These are phyloP conservation scores for Hystrix brachyura DNA, from an alignment of 2,113 vertebrate species.

Conservation along the genomic window DNA sequence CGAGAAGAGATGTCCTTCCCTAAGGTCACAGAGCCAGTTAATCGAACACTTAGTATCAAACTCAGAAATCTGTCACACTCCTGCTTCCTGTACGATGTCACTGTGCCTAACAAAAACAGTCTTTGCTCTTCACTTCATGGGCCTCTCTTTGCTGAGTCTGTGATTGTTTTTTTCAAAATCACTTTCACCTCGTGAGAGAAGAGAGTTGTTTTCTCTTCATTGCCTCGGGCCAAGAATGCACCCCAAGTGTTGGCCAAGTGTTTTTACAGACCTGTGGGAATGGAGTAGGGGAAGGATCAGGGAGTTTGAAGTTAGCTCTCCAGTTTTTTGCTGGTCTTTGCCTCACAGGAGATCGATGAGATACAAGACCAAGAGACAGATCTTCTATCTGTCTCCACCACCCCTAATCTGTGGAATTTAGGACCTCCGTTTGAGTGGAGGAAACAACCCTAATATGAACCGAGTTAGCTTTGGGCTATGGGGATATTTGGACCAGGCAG, in stretches of 20 bases:
- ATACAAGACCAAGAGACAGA: neutral
- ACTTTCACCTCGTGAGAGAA: conserved; percentile 48
- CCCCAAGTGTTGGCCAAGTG: neutral
- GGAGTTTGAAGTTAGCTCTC: neutral
- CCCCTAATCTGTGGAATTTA: neutral
- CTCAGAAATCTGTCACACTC: neutral
- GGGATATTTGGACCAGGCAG: neutral
- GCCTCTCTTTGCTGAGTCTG: neutral
- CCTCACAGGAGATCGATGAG: conserved; percentile 2
- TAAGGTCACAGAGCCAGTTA: neutral
- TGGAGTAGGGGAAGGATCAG: neutral
- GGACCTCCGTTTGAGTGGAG: conserved; percentile 11
- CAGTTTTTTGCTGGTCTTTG: neutral
- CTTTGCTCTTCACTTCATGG: neutral
- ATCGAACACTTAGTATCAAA: neutral
- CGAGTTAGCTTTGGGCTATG: neutral
- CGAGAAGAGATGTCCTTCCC: neutral
- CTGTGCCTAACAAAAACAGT: neutral
- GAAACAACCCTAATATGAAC: conserved; percentile 21
- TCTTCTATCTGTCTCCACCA: neutral
- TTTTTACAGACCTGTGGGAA: conserved; percentile 33
- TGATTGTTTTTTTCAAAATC: conserved; percentile 39
- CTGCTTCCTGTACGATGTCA: neutral
- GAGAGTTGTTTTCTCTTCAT: conserved; percentile 37
- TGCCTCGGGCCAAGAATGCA: conserved; percentile 49